A percentile compares a stretch with the other conserved stretches of the same genome.
Evolutionary conservation across 2,113 vertebrate genomes (phyloP).

Genomic region (Crypturellus undulatus): DNA sequence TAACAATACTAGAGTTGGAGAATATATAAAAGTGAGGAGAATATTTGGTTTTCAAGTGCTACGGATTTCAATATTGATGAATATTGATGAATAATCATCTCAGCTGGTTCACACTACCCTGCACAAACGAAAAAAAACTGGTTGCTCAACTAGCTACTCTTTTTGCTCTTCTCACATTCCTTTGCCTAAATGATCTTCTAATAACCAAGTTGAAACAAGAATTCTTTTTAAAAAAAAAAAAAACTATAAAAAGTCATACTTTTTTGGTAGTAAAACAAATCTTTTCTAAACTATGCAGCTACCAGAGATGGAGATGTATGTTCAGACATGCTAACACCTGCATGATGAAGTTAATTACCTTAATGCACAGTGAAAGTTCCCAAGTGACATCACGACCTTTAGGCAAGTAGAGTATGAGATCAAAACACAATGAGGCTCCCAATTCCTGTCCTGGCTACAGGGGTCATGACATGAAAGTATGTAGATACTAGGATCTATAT

Average conservation of each 20-base stretch:
- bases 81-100: background rate
- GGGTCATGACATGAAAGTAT: background rate
- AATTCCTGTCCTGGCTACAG: background rate
- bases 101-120: background rate
- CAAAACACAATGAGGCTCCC: background rate
- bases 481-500: background rate
- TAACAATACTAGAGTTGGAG: background rate
- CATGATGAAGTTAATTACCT: background rate
- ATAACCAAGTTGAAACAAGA: background rate
- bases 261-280: background rate
- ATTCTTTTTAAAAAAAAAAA: too few species aligned
- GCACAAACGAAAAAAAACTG: accelerated
- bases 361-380: background rate
- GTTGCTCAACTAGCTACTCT: background rate
- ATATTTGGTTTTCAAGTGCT: background rate
- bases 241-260: background rate
- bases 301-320: background rate
- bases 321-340: background rate
- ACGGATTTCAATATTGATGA: background rate
- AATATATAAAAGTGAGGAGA: background rate
- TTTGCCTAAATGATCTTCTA: background rate
- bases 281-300: background rate
- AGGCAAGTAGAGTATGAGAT: background rate
- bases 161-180: background rate
- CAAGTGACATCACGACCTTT: background rate